These are phyloP conservation scores for Eurosta solidaginis DNA, from an alignment of 1,140 invertebrate genomes.

Conservation along the genomic window DNA sequence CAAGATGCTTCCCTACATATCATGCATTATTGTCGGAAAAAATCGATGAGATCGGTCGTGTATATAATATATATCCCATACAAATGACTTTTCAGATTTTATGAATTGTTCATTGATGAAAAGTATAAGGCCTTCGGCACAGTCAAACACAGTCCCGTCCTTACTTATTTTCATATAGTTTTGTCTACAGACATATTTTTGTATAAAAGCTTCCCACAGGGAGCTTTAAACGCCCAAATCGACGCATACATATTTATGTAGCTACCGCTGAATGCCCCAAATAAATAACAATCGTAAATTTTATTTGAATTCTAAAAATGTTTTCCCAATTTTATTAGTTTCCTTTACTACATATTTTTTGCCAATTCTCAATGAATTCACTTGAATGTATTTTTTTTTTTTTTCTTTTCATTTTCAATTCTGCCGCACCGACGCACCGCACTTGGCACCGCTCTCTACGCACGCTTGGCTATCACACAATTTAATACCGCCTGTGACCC, in stretches of 20 bases:
- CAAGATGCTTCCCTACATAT: too few relatives aligned
- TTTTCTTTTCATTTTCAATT: not conserved
- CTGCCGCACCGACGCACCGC: not conserved
- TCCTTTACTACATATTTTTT: not conserved
- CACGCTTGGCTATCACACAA: not conserved
- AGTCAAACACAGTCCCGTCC: too few relatives aligned
- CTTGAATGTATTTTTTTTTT: not conserved
- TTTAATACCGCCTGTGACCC: not conserved
- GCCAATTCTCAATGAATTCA: too few relatives aligned
- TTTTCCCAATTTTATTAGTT: not conserved
- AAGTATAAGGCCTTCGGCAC: too few relatives aligned
- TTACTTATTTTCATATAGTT: too few relatives aligned
- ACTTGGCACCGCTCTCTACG: not conserved
- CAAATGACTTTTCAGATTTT: too few relatives aligned
- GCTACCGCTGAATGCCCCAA: slow-evolving; percentile 1
- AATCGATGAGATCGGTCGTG: too few relatives aligned
- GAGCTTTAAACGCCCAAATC: not conserved
- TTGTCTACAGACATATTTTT: too few relatives aligned
- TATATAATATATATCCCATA: too few relatives aligned
- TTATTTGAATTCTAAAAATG: not conserved
- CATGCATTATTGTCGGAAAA: too few relatives aligned
- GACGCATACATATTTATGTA: not conserved
- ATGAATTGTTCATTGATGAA: too few relatives aligned
- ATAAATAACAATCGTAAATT: slow-evolving; percentile 30
- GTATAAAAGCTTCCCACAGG: too few relatives aligned